Evolutionary conservation across 2,113 vertebrate genomes (phyloP), one percentile per base, ranked within the genome.

Genomic region (Orthochromis indermauri): DNA sequence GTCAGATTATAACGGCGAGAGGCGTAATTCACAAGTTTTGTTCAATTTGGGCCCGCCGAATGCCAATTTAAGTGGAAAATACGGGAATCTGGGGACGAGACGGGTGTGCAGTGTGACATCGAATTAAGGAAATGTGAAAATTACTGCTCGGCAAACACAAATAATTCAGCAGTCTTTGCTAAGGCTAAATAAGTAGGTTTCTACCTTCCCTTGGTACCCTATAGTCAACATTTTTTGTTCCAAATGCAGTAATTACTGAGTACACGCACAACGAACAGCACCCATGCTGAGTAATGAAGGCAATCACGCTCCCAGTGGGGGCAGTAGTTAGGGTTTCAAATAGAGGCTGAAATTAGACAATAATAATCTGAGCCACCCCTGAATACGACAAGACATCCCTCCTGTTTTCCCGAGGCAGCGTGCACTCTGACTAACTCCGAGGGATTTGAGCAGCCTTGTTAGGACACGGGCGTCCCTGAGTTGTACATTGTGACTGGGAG

Each of bases 201-300:
- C 81, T 73, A 51, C 45, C 45, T 86, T 81, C 59, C 13, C 7
- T 16, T 63, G 47, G 28, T 61, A 71, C 68, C 81, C 88, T 86
- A 12, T 49, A 91, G 71, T 90, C 80, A 93, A 79, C 81, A 81
- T 51, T 86, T 47, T 90, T 80, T 92, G 91, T 89, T 86, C 59
- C 83, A 91, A 91, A 94, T 76, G 59, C 31, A 88, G 88, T 94
- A 94, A 96, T 92, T 91, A 63, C 79, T 79, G 83, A 84, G 81
- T 92, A 79, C 35, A 80, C 24, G 31, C 35, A 79, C 45, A 76
- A 80, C 87, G 76, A 90, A 91, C 63, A 51, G 90, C 89, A 24
- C 83, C 88, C 91, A 33, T 80, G 91, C 92, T 91, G 92, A 82
- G 84, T 92, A 92, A 95, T 93, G 88, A 94, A 86, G 59, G 92